These are phyloP conservation scores for Phaonia tiefii DNA, from an alignment of 2,888 invertebrate species.

Conservation along the genomic window DNA sequence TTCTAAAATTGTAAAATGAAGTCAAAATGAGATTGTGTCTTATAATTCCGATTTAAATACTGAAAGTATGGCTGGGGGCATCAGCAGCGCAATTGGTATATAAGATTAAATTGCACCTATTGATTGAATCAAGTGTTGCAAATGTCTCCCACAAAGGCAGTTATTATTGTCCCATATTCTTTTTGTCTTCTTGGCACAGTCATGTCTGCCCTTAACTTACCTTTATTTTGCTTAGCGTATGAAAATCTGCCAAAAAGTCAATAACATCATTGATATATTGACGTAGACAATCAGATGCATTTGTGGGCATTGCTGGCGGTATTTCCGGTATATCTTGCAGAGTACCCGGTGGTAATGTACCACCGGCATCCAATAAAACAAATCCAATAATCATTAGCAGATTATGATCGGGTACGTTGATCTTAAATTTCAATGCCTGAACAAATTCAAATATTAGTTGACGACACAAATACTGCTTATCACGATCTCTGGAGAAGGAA, in stretches of 20 bases:
- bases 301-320: constrained; percentile 84
- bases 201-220: constrained; percentile 81
- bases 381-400: constrained; percentile 94
- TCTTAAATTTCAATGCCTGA: constrained; percentile 97
- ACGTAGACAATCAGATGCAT: constrained; percentile 96
- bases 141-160: too few relatives aligned
- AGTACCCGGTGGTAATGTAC: constrained; percentile 89
- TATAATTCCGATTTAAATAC: too few relatives aligned
- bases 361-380: constrained; percentile 95
- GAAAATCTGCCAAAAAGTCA: constrained; percentile 97
- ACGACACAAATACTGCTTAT: constrained; percentile 94
- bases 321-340: constrained; percentile 82
- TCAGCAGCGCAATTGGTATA: too few relatives aligned
- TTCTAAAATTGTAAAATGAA: constrained; percentile 70
- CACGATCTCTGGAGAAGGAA: constrained; percentile 94
- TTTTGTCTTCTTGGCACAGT: too few relatives aligned
- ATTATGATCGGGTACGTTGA: constrained; percentile 96
- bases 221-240: constrained; percentile 97
- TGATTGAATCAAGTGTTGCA: background rate
- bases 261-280: constrained; percentile 95
- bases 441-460: constrained; percentile 96
- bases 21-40: too few relatives aligned
- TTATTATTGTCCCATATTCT: too few relatives aligned
- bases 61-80: too few relatives aligned
- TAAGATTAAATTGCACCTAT: too few relatives aligned